Evolutionary conservation across 2,888 invertebrate genomes (phyloP).

Genomic region (Lasioglossum marginatum): DNA sequence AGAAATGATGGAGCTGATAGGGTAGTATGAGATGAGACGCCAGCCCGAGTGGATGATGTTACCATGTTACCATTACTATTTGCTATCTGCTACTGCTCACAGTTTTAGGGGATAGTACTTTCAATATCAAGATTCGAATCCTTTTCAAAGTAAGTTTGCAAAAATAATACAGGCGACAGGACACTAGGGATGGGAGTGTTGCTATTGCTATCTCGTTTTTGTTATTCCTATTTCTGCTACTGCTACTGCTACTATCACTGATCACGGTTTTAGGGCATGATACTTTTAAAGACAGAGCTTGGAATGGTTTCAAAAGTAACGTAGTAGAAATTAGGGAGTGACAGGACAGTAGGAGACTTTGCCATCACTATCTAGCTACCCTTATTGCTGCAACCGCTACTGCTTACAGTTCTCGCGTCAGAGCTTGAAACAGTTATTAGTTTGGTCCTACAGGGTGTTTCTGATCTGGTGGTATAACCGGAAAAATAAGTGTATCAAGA

Average conservation of each 20-base stretch:
- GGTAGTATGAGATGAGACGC: not conserved
- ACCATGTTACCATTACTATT: not conserved
- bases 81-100: not conserved
- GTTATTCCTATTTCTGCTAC: not conserved
- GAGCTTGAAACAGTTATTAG: not conserved
- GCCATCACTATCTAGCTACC: not conserved
- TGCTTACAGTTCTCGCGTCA: not conserved
- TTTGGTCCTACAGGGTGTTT: not conserved
- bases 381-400: not conserved
- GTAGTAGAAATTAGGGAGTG: conserved; percentile 67
- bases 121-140: no score
- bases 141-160: no score
- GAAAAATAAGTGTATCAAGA: not conserved
- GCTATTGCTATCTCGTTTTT: not conserved
- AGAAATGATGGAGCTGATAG: not conserved
- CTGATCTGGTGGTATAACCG: not conserved
- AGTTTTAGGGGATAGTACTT: not conserved
- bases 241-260: not conserved
- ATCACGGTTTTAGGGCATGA: not conserved
- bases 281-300: not conserved
- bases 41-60: not conserved
- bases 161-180: no score
- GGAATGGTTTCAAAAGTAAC: conserved; percentile 18
- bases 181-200: not conserved
- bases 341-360: conserved; percentile 25